These are phyloP conservation scores for Tetropium fuscum DNA, from an alignment of 2,888 invertebrate genomes.

Conservation along the genomic window DNA sequence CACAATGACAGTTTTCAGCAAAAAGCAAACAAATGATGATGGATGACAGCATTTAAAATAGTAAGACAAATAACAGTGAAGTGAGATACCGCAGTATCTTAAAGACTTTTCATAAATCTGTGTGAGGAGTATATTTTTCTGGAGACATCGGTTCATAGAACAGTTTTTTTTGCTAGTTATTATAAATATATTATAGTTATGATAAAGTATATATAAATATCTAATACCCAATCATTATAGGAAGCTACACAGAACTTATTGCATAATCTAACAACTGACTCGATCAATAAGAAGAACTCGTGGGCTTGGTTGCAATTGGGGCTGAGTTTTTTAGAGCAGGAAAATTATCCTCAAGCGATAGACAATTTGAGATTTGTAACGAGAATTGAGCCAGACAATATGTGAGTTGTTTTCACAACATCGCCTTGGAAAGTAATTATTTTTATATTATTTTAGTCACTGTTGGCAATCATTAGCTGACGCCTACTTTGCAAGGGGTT, in stretches of 20 bases:
- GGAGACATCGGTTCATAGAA: too few species aligned
- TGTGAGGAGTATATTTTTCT: too few species aligned
- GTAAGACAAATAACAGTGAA: too few species aligned
- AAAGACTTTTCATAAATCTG: too few species aligned
- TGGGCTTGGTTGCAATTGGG: slow-evolving; percentile 91
- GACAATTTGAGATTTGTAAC: slow-evolving; percentile 80
- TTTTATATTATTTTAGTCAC: slow-evolving; percentile 62
- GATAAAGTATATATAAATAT: too few species aligned
- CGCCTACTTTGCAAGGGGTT: slow-evolving; percentile 89
- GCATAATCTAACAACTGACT: slow-evolving; percentile 65
- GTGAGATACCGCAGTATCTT: too few species aligned
- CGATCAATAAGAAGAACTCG: slow-evolving; percentile 64
- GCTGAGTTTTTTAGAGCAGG: slow-evolving; percentile 80
- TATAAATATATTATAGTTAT: too few species aligned
- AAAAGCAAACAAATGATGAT: too few species aligned
- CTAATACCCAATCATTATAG: slow-evolving; percentile 61
- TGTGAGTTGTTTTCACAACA: slow-evolving; percentile 64
- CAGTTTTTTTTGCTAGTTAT: too few species aligned
- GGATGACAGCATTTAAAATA: too few species aligned
- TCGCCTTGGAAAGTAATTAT: slow-evolving; percentile 11
- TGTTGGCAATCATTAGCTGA: slow-evolving; percentile 93
- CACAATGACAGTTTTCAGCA: too few species aligned
- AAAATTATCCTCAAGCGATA: slow-evolving; percentile 81
- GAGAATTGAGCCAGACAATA: slow-evolving; percentile 75
- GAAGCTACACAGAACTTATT: slow-evolving; percentile 75